Base-by-base conservation (phyloP, 2,888 invertebrate species). In the Adelognathus sp. region DNA sequence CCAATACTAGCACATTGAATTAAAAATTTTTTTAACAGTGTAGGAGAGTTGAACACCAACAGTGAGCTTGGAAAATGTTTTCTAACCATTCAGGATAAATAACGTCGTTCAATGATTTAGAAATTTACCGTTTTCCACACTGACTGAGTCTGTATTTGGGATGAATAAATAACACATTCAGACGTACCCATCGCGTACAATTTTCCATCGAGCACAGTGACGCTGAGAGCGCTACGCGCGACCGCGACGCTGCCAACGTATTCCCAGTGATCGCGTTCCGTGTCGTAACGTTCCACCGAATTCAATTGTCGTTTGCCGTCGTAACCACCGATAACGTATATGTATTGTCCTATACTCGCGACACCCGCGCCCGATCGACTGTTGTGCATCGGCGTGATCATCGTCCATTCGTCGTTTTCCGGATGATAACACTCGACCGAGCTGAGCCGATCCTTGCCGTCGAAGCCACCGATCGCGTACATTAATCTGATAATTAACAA, bases 321-420 rank as follows among this genome's bases (percentile, higher is more conserved):
- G 91, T 97, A 98, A n/a, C 98, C 98, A 63, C 98, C 98, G 75
- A 98, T 96, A n/a, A 97, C 98, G 91, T 97, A 98, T 82, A 98
- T 96, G 90, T 94, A 96, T 88, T 97, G 97, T 87, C 96, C 96
- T 86, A 98, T 93, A 11, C 96, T 96, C 3, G 96, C 96, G 44
- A 97, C 97, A 74, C 97, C 98, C 78, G 97, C 96, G 27, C 98
- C 98, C 89, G 97, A 97, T 76, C 98, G 93, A 4, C 95, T 94
- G 29, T 94, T 94, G 75, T 94, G 93, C 96, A 98, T 97, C 0
- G 97, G 92, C 14, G 96, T 94, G 78, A 97, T 94, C 88, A 95
- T 94, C 0, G 94, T 95, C 98, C 98, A 98, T 85, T 95, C 94
- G 90, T 98, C 95, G 90, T 96, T 96, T 92, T 98, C 98, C 0